These are phyloP conservation scores for Oenanthe melanoleuca DNA, from an alignment of 2,113 vertebrate genomes.

Conservation along the genomic window DNA sequence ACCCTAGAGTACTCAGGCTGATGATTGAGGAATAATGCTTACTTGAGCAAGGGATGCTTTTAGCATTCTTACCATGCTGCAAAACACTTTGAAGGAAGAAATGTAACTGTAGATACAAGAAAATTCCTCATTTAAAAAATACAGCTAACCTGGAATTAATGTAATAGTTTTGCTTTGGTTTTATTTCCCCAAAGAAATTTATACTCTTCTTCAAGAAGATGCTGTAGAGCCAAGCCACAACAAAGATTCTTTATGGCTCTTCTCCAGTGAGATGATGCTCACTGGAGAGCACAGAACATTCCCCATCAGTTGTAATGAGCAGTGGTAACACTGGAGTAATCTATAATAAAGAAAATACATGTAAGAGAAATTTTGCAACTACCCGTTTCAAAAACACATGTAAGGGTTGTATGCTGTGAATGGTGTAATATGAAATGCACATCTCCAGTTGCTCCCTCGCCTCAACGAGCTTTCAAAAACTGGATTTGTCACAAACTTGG, in stretches of 20 bases:
- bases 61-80: neutral
- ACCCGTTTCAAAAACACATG: neutral
- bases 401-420: rapidly evolving
- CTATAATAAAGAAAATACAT: neutral
- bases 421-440: rapidly evolving
- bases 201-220: neutral
- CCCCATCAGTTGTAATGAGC: neutral
- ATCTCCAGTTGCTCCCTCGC: neutral
- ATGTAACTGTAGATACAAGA: too few species aligned
- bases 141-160: neutral
- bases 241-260: neutral
- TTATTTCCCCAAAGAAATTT: rapidly evolving
- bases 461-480: neutral
- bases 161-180: rapidly evolving
- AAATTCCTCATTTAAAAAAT: neutral
- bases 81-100: neutral
- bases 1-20: neutral
- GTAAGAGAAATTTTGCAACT: rapidly evolving
- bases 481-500: neutral
- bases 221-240: neutral
- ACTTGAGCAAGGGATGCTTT: neutral
- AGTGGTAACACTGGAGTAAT: neutral
- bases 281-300: too few species aligned
- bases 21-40: rapidly evolving
- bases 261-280: neutral